phyloP scores from a whole-genome alignment of 2,888 invertebrate species.

The Aphodius sticticus region DNA sequence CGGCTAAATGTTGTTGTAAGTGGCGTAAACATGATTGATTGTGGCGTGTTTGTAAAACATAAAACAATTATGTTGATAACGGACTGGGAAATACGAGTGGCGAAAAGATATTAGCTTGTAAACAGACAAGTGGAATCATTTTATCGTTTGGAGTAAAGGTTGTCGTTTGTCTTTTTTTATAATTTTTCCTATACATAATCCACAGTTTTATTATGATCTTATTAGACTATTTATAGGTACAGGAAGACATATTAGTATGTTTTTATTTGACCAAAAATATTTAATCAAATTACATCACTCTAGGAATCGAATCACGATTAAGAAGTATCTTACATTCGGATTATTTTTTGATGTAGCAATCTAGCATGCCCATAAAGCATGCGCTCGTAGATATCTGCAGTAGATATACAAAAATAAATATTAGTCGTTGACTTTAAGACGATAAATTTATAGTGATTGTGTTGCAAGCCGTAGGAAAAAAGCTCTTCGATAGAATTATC shows the following conservation, averaged over 20 bases:
- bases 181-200: neutral
- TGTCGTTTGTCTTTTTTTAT: neutral
- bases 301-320: no score
- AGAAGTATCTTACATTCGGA: no score
- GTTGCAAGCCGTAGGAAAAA: no score
- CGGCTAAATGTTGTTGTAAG: neutral
- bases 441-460: no score
- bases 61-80: neutral
- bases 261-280: neutral
- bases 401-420: no score
- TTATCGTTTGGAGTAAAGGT: neutral
- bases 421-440: no score
- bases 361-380: no score
- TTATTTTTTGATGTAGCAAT: no score
- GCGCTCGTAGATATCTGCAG: no score
- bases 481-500: no score
- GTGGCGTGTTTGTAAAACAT: neutral
- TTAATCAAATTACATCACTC: no score
- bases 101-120: neutral
- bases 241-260: neutral
- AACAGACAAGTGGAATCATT: neutral
- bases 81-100: neutral
- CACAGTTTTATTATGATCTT: neutral
- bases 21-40: neutral
- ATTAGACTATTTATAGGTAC: neutral